Base-by-base conservation (phyloP, 2,797 vertebrate genomes). In the Mustela erminea region DNA sequence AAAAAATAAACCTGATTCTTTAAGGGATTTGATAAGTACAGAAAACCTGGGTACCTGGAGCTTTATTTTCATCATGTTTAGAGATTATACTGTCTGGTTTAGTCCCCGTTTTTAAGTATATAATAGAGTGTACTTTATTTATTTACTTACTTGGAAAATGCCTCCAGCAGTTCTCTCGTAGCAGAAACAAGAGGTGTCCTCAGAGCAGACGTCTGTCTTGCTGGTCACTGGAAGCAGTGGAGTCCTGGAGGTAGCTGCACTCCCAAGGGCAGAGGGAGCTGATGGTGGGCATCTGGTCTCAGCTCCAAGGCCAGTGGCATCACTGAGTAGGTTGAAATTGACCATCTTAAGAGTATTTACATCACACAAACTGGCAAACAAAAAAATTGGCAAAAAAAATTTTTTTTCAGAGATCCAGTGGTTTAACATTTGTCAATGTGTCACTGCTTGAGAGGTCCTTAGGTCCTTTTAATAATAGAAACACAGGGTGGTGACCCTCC, bases 101-200 rank as follows among this genome's bases (percentile, higher is more conserved):
- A 35, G 66, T 64, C 18, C 46, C 58, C 25, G 12, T 27, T 84
- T 75, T 95, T 77, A 91, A 64, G 58, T 4, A 29, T 27, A 60
- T 20, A 29, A 27, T 29, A 15, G 38, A 32, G 11, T 46, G 1
- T 32, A 46, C 12, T 54, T 38, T 54, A 35, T 32, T 66, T 93
- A 81, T 66, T 74, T 68, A 54, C 64, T 68, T 68, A 75, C 46
- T 83, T 74, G 94, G 58, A 83, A 96, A 90, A 91, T 32, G n/a
- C 87, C 83, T 64, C 80, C 15, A 58, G 85, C 4, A 46, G n/a
- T 56, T 92, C 38, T 38, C 43, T 58, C 3, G 18, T 0, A 64
- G n/a, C 66, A 78, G 64, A 49, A 46, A 56, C 17, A 35, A 52
- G 64, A 66, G 74, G 29, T 49, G 13, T 46, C 21, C 68, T 84